Evolutionary conservation across 2,113 vertebrate genomes (phyloP), one percentile per base, ranked within the genome.

Genomic region (Xiphophorus maculatus): DNA sequence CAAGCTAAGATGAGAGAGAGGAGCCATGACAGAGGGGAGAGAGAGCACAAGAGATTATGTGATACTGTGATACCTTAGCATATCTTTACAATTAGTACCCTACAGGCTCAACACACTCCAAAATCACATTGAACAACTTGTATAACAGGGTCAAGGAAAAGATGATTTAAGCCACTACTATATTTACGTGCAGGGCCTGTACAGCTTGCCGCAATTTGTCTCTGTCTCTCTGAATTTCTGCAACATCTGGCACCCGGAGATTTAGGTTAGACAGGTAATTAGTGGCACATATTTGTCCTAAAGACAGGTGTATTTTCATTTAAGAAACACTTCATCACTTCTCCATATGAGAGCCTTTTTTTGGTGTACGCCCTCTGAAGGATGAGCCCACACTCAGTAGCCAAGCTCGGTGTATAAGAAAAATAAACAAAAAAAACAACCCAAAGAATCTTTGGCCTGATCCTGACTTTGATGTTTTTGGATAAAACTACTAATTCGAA

Each of bases 231-330:
- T 85, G 91, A 91, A 88, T 93, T 95, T 95, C 93, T 94, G 93
- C 90, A 95, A 95, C 95, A 95, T 95, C 95, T 95, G 94, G 94
- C 88, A 91, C 90, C 90, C 88, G 87, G 93, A 94, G 93, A 94
- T 95, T 95, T 94, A 94, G 94, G 94, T 94, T 94, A 94, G 95
- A 94, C 94, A 93, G 91, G 93, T 95, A 95, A 95, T 95, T 95
- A 95, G 92, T 92, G 92, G 89, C 92, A 92, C 89, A 90, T 93
- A 94, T 94, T 94, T 94, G 93, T 95, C 94, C 93, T 92, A 92
- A 94, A 94, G 94, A 95, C 94, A 94, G 94, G 93, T 95, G 94
- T 93, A 94, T 92, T 94, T 94, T 94, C 92, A 94, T 94, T 94
- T 92, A 92, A 94, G 89, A 94, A 93, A 89, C 93, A 93, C 93